Conservation (phyloP, 2,797 vertebrate genomes). For the Bradypus variegatus region DNA sequence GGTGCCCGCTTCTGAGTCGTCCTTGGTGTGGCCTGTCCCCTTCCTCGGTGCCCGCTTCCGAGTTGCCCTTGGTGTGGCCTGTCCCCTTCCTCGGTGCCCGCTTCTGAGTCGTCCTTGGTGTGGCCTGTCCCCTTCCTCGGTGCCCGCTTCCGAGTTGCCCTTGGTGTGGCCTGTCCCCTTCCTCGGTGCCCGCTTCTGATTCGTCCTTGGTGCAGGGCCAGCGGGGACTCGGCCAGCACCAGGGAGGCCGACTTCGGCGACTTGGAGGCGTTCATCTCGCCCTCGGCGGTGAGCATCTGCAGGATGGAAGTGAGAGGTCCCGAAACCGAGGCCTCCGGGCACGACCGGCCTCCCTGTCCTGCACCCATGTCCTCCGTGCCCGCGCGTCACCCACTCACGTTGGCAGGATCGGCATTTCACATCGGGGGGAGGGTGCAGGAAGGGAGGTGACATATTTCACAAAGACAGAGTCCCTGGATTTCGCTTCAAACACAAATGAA, state of each 20-base stretch:
- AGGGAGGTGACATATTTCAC: not conserved
- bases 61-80: no score
- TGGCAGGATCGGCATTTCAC: not conserved
- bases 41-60: no score
- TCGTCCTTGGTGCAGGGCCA: conserved; percentile 78
- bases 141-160: no score
- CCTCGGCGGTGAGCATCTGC: conserved; percentile 78
- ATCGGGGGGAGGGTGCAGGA: not conserved
- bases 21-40: no score
- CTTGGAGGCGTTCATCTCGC: conserved; percentile 78
- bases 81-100: no score
- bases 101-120: no score
- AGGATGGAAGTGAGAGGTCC: not conserved
- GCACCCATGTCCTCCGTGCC: rapidly evolving
- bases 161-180: no score
- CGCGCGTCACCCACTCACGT: not conserved
- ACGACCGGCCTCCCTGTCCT: no score
- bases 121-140: no score
- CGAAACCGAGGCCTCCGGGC: no score
- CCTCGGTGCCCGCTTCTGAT: no score
- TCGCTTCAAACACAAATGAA: not conserved
- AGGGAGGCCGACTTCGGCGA: conserved; percentile 76
- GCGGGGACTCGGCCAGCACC: conserved; percentile 68
- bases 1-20: no score
- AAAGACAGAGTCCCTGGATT: not conserved